phyloP scores from a whole-genome alignment of 2,113 vertebrate genomes.

The Scophthalmus maximus region DNA sequence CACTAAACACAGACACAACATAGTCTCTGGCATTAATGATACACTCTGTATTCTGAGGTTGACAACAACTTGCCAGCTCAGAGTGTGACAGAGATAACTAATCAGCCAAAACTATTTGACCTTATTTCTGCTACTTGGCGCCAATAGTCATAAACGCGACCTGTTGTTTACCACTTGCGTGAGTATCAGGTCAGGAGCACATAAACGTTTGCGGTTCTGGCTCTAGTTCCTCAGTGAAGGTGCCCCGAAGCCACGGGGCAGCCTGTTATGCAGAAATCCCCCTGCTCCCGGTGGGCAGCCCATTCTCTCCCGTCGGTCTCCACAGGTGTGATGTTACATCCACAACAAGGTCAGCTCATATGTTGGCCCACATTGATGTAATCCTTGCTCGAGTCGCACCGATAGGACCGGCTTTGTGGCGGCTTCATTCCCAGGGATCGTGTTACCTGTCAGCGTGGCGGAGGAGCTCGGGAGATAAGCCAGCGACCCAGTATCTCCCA shows the following conservation, averaged over 20 bases:
- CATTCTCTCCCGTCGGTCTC: neutral
- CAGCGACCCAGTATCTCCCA: conserved; percentile 43
- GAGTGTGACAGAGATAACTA: no score
- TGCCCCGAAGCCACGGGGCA: neutral
- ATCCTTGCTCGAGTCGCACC: conserved; percentile 32
- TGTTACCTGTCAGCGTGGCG: conserved; percentile 48
- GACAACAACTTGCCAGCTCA: no score
- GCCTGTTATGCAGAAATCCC: conserved; percentile 14
- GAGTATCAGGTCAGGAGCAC: conserved; percentile 34
- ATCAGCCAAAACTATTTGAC: neutral
- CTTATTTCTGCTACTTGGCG: neutral
- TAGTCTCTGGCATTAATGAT: no score
- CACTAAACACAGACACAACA: no score
- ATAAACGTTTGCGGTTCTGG: conserved; percentile 42
- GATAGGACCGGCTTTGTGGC: conserved; percentile 56
- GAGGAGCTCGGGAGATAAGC: conserved; percentile 27
- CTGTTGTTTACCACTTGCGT: no score
- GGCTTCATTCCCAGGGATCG: conserved; percentile 48
- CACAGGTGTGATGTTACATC: conserved; percentile 62
- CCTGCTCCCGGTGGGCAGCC: neutral
- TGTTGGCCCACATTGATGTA: conserved; percentile 68
- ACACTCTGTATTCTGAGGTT: no score
- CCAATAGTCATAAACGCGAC: no score
- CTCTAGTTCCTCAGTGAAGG: conserved; percentile 43
- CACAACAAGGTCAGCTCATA: conserved; percentile 72